Percentiles rank a stretch among this genome's conserved stretches.
Evolutionary conservation across 2,888 invertebrate species (phyloP).

Genomic region (Lithophane socia): DNA sequence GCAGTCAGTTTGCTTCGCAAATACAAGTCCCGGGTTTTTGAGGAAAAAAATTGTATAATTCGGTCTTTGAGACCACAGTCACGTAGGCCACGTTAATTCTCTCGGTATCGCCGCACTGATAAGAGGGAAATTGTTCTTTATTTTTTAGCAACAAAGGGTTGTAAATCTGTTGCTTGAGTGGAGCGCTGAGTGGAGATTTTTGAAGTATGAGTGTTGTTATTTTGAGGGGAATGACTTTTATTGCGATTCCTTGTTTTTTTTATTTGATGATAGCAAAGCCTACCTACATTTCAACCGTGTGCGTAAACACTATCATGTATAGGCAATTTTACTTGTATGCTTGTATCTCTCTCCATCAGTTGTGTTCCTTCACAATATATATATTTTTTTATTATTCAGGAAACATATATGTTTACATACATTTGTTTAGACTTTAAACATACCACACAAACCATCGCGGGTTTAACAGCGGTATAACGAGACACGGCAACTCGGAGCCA

Average conservation of each 20-base stretch:
- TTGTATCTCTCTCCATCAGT: background rate
- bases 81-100: slow-evolving; percentile 66
- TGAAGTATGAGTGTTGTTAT: slow-evolving; percentile 43
- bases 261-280: slow-evolving; percentile 20
- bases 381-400: too few species aligned
- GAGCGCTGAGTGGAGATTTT: slow-evolving; percentile 38
- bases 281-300: background rate
- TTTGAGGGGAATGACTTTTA: slow-evolving; percentile 42
- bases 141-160: slow-evolving; percentile 65
- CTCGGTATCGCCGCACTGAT: slow-evolving; percentile 71
- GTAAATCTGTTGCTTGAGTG: slow-evolving; percentile 46
- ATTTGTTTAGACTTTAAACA: too few species aligned
- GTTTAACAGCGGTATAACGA: too few species aligned
- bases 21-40: slow-evolving; percentile 56
- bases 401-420: too few species aligned
- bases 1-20: slow-evolving; percentile 65
- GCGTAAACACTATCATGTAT: background rate
- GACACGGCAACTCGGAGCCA: too few species aligned
- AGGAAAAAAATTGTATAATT: slow-evolving; percentile 64
- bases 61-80: slow-evolving; percentile 53
- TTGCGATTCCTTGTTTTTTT: slow-evolving; percentile 34
- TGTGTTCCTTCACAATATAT: too few species aligned
- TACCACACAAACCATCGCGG: too few species aligned
- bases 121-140: slow-evolving; percentile 77
- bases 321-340: background rate